Percentiles rank a stretch among this genome's conserved stretches.
phyloP scores from a whole-genome alignment of 2,113 vertebrate genomes.

The Cinclus cinclus region DNA sequence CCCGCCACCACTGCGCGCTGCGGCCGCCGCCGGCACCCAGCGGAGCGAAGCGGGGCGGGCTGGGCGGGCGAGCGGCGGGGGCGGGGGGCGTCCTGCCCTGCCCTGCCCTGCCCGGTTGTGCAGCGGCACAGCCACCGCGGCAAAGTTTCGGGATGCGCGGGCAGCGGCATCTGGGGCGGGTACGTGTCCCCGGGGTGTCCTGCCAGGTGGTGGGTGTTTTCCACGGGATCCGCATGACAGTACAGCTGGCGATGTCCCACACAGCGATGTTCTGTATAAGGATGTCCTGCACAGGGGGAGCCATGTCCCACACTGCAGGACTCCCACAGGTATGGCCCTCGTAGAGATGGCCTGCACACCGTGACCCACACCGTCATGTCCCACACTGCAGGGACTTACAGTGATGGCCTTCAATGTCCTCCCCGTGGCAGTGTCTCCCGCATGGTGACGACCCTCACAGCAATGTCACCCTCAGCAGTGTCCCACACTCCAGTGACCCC shows the following conservation, averaged over 20 bases:
- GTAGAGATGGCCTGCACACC: not conserved
- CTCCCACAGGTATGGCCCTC: not conserved
- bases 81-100: not conserved
- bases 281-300: not conserved
- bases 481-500: not conserved
- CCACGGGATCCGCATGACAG: not conserved
- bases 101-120: no score
- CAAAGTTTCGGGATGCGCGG: not conserved
- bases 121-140: not conserved
- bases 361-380: not conserved
- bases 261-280: not conserved
- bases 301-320: not conserved
- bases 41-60: no score
- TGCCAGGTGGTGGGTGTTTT: not conserved
- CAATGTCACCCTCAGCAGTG: not conserved
- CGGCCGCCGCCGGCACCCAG: no score
- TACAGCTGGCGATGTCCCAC: not conserved
- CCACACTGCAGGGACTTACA: not conserved
- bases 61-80: no score
- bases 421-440: not conserved
- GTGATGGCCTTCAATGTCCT: rapidly evolving
- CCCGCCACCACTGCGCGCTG: no score
- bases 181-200: not conserved
- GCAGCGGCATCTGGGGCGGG: not conserved
- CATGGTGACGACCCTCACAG: no score